Evolutionary conservation across 2,113 vertebrate species (phyloP).

Genomic region (Rhinichthys klamathensis): DNA sequence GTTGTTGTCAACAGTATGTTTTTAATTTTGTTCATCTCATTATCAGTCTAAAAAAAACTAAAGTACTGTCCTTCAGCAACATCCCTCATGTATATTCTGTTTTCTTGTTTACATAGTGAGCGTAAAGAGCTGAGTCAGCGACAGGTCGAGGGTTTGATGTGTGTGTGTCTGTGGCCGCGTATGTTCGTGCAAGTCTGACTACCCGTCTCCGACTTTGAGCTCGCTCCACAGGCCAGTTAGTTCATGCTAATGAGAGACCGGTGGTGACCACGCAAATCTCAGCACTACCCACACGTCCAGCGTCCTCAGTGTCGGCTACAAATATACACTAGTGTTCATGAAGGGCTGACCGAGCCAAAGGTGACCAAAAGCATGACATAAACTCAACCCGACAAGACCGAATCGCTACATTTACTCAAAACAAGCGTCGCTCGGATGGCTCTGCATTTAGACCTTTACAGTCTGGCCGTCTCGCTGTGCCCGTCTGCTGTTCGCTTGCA

Average conservation of each 20-base stretch:
- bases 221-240: neutral
- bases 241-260: conserved; percentile 27
- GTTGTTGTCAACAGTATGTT: neutral
- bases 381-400: conserved; percentile 1
- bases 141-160: neutral
- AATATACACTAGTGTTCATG: neutral
- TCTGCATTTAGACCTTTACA: conserved; percentile 40
- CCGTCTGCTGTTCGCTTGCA: conserved; percentile 10
- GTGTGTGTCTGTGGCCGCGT: neutral
- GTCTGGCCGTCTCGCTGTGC: conserved; percentile 19
- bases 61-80: neutral
- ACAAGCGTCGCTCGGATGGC: conserved; percentile 22
- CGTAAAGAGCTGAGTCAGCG: neutral
- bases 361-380: conserved; percentile 25
- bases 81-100: neutral
- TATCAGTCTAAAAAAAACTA: neutral
- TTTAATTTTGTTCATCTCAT: neutral
- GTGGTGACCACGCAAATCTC: conserved; percentile 18
- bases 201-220: neutral
- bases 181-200: conserved; percentile 6
- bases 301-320: neutral
- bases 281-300: neutral
- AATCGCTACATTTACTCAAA: conserved; percentile 43
- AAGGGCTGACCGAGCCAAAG: conserved; percentile 24
- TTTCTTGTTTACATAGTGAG: neutral